These are phyloP conservation scores for Anthopleura sola DNA, from an alignment of 64 coral and sea anemone species.

Conservation along the genomic window DNA sequence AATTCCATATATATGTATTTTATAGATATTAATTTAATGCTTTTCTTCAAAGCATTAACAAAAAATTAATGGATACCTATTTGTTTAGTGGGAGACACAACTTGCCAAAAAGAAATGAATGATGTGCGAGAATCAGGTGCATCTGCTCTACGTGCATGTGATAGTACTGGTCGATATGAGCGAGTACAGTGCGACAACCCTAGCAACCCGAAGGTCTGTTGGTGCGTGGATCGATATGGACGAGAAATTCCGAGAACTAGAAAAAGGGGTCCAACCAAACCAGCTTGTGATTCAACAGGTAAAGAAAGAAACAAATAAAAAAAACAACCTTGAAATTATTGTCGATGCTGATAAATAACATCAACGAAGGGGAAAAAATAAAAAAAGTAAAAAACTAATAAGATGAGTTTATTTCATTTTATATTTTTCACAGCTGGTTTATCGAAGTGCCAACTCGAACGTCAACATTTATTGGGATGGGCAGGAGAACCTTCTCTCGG, in stretches of 20 bases:
- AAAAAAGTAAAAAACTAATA: too few species aligned
- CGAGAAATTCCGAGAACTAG: slow-evolving; percentile 48
- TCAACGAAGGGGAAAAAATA: too few species aligned
- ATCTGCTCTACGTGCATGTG: not conserved
- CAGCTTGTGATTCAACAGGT: slow-evolving; percentile 40
- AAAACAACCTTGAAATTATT: too few species aligned
- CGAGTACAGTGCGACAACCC: slow-evolving; percentile 35
- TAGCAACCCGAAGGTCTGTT: slow-evolving; percentile 27
- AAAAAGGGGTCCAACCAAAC: slow-evolving; percentile 19
- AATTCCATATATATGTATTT: not conserved
- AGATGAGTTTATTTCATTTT: too few species aligned
- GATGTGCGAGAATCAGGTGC: not conserved
- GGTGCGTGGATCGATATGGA: slow-evolving; percentile 61
- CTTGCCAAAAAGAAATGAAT: slow-evolving; percentile 2
- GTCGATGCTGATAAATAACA: too few species aligned
- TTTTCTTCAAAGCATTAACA: too few species aligned
- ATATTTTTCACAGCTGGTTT: slow-evolving; percentile 23
- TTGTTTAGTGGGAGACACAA: slow-evolving; percentile 11
- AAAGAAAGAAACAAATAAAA: not conserved
- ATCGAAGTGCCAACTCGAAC: slow-evolving; percentile 53
- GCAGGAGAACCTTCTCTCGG: slow-evolving; percentile 29
- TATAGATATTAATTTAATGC: too few species aligned
- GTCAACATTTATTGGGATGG: slow-evolving; percentile 47
- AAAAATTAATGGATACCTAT: not conserved
- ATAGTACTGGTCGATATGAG: slow-evolving; percentile 39